Conservation (phyloP, 2,888 invertebrate species). For the Pseudeuparius sepicola region DNA sequence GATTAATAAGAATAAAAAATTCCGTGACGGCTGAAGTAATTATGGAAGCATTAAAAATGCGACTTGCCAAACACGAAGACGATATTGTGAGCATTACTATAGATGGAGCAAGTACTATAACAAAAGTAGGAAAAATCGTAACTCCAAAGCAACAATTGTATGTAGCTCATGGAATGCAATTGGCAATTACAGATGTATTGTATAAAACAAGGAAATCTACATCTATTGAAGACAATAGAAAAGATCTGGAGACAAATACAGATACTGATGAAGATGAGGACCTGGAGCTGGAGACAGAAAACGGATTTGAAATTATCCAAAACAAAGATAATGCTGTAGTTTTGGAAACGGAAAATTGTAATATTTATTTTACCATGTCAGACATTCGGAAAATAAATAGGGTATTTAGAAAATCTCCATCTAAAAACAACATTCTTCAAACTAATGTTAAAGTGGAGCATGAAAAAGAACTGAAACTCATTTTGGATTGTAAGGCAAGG, state of each 20-base stretch:
- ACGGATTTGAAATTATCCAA: no score
- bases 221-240: no score
- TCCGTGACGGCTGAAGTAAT: slow-evolving; percentile 10
- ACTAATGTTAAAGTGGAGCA: no score
- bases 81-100: slow-evolving; percentile 6
- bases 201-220: slow-evolving; percentile 5
- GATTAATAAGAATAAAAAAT: slow-evolving; percentile 10
- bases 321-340: slow-evolving; percentile 4
- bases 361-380: slow-evolving; percentile 4
- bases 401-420: slow-evolving; percentile 10
- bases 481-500: slow-evolving; percentile 12
- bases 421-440: slow-evolving; percentile 11
- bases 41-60: slow-evolving; percentile 5
- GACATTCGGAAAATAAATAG: slow-evolving; percentile 7
- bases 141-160: slow-evolving; percentile 2
- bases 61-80: no score
- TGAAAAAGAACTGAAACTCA: slow-evolving; percentile 10
- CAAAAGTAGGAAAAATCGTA: slow-evolving; percentile 6
- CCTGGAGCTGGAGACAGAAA: no score
- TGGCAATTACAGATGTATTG: slow-evolving; percentile 4
- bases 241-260: no score
- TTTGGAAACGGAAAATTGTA: slow-evolving; percentile 1
- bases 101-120: slow-evolving; percentile 6
- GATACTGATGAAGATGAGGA: no score
- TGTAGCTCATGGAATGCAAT: slow-evolving; percentile 5